phyloP scores from a whole-genome alignment of 1,140 invertebrate genomes.

The Stratiolaelaps scimitus region DNA sequence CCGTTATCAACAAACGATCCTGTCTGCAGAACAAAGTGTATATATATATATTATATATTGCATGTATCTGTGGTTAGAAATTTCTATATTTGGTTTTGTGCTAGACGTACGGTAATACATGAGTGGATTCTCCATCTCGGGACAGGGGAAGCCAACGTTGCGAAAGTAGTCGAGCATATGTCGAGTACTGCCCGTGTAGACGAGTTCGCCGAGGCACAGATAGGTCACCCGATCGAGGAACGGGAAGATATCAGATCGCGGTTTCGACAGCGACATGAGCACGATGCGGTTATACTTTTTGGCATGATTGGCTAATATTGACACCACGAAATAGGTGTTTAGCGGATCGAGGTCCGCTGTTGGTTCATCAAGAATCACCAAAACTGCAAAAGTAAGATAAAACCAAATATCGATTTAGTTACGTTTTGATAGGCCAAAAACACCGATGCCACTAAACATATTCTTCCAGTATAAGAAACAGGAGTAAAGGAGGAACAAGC shows the following conservation, averaged over 20 bases:
- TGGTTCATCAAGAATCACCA: conserved; percentile 74
- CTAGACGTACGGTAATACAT: conserved; percentile 77
- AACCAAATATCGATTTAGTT: too few relatives aligned
- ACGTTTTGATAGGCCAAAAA: too few relatives aligned
- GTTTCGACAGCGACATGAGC: conserved; percentile 78
- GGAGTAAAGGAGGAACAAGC: too few relatives aligned
- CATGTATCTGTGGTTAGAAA: background rate
- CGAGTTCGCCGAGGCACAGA: conserved; percentile 72
- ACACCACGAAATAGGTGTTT: conserved; percentile 79
- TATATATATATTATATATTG: too few relatives aligned
- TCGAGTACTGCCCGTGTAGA: conserved; percentile 70
- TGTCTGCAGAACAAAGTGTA: too few relatives aligned
- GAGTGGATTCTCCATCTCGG: conserved; percentile 72
- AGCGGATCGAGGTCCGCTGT: conserved; percentile 77
- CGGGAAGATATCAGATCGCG: conserved; percentile 78
- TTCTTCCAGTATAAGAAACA: too few relatives aligned
- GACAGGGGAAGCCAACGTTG: conserved; percentile 79
- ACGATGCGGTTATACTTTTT: conserved; percentile 78
- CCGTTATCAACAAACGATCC: too few relatives aligned
- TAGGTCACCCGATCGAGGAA: conserved; percentile 69
- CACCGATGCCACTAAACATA: too few relatives aligned
- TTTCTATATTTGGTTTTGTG: conserved; percentile 5
- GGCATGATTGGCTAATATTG: conserved; percentile 77
- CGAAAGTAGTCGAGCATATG: conserved; percentile 79
- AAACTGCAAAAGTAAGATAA: conserved; percentile 45